Conservation (phyloP, 2,888 invertebrate genomes). For the Diploptera punctata region DNA sequence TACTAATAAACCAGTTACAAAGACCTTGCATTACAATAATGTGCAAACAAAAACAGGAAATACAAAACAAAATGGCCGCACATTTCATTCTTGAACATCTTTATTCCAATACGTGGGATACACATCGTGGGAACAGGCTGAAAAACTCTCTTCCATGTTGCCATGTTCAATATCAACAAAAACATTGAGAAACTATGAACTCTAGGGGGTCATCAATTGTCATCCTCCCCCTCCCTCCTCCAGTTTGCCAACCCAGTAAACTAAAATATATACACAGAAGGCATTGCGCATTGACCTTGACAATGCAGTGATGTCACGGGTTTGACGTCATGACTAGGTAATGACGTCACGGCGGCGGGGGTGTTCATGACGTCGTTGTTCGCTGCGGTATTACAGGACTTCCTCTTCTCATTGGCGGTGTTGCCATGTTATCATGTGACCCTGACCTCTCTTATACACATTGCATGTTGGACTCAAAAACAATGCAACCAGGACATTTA, state of each 20-base stretch:
- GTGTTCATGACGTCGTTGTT: neutral
- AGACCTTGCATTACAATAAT: too few relatives aligned
- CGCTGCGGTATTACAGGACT: neutral
- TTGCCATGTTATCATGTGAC: neutral
- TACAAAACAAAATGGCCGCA: too few relatives aligned
- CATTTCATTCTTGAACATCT: too few relatives aligned
- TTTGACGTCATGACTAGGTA: neutral
- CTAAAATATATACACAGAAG: too few relatives aligned
- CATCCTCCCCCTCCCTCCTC: neutral
- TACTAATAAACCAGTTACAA: too few relatives aligned
- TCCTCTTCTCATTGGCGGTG: conserved; percentile 14
- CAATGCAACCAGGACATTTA: neutral
- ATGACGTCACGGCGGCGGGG: conserved; percentile 8
- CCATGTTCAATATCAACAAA: neutral
- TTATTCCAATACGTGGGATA: neutral
- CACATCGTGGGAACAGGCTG: neutral
- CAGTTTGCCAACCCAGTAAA: neutral
- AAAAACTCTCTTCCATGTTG: neutral
- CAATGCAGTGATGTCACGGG: conserved; percentile 17
- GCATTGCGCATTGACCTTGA: conserved; percentile 16
- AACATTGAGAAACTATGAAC: neutral
- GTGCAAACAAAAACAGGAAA: too few relatives aligned
- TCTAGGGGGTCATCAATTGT: conserved; percentile 11
- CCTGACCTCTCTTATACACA: neutral
- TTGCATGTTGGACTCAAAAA: neutral